phyloP scores from a whole-genome alignment of 2,113 vertebrate genomes.

The Lamprologus callipterus region DNA sequence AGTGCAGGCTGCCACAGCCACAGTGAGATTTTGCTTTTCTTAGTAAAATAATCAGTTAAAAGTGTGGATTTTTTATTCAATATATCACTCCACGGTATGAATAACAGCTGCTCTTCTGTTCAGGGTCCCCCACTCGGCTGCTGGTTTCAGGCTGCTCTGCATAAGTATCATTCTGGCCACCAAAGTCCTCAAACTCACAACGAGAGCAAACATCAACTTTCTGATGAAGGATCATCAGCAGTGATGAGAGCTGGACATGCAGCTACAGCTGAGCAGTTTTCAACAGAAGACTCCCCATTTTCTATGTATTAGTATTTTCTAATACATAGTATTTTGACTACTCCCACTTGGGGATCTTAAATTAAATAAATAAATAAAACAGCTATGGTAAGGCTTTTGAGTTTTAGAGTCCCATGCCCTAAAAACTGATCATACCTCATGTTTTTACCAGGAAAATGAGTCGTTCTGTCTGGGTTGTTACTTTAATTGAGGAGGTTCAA shows the following conservation, averaged over 20 bases:
- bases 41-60: neutral
- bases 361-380: neutral
- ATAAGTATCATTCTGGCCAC: neutral
- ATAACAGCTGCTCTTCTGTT: neutral
- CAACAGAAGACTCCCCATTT: neutral
- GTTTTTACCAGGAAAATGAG: neutral
- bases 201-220: neutral
- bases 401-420: neutral
- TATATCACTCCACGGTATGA: no score
- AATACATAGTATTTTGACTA: neutral
- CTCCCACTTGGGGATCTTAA: neutral
- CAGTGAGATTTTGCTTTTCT: neutral
- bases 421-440: neutral
- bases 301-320: neutral
- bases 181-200: neutral
- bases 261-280: neutral
- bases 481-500: neutral
- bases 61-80: accelerated
- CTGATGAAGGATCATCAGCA: neutral
- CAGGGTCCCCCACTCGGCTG: accelerated
- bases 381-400: neutral
- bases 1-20: neutral
- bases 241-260: neutral
- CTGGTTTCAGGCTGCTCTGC: neutral
- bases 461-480: neutral